These are phyloP conservation scores for Sminthopsis crassicaudata DNA, from an alignment of 2,113 vertebrate species.

Conservation along the genomic window DNA sequence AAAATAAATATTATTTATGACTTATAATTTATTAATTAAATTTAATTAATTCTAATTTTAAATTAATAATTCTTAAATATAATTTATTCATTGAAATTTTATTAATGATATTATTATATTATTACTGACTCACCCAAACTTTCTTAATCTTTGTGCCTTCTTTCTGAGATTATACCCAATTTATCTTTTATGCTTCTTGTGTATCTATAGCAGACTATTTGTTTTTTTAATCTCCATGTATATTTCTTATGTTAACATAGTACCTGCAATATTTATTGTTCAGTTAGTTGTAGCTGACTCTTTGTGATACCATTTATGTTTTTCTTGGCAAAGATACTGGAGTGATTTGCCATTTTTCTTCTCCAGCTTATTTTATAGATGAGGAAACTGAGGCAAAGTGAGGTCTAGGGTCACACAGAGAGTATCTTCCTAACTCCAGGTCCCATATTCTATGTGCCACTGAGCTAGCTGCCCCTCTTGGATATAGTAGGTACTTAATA, in stretches of 20 bases:
- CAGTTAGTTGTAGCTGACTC: neutral
- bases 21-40: too few relatives aligned
- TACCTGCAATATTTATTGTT: neutral
- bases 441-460: neutral
- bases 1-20: too few relatives aligned
- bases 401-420: neutral
- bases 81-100: too few relatives aligned
- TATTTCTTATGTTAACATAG: neutral
- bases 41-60: too few relatives aligned
- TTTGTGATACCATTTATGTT: neutral
- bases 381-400: neutral
- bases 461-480: neutral
- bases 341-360: neutral
- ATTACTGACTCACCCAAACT: neutral
- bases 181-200: neutral
- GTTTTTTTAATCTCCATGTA: neutral
- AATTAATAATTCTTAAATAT: too few relatives aligned
- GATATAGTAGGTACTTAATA: neutral
- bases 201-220: neutral
- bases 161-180: neutral
- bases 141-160: neutral
- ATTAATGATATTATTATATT: too few relatives aligned
- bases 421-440: neutral
- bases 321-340: neutral
- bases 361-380: neutral